Evolutionary conservation across 2,113 vertebrate genomes (phyloP), one percentile per base, ranked within the genome.

Genomic region (Leptobrachium ailaonicum): DNA sequence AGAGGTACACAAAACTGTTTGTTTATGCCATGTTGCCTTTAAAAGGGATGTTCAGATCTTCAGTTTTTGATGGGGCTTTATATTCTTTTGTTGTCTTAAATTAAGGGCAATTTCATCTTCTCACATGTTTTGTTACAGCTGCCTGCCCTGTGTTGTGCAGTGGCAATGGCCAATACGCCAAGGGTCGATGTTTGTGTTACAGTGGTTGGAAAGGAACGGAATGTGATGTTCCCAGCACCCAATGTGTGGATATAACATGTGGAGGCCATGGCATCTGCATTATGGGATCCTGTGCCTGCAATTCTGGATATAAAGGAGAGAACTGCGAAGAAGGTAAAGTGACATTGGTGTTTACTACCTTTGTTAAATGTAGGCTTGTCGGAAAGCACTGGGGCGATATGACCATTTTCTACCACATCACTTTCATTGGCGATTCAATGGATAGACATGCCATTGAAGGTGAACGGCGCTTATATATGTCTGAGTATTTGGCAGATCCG

Each of bases 151-250:
- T 99, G 83, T 86, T 99, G 83, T 99, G 98, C 82, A 99, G 96
- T 42, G 96, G 95, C 71, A 99, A 98, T 0, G 98, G 98, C 62
- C 96, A 99, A 83, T 99, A 99, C 91, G 96, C 95, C 88, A 95
- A 96, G 83, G 98, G 98, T 82, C 96, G 96, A 86, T 99, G 98
- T 85, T 95, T 97, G 66, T 99, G 98, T 79, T 97, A 96, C 91
- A 98, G 97, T 0, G 97, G 98, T 79, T 99, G 98, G 98, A 99
- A 98, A 88, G 96, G 97, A 80, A 96, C 95, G 0, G 98, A 99
- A 87, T 99, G 98, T 2, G 98, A 99, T 0, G 91, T 99, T 74
- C 95, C 96, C 1, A 77, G 88, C 5, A 92, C 91, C 20, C 97
- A 99, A 90, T 99, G 98, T 58, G 87, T 98, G 8, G 96, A 99